Base-by-base conservation (phyloP, 2,888 invertebrate species). In the Papilio elwesi region DNA sequence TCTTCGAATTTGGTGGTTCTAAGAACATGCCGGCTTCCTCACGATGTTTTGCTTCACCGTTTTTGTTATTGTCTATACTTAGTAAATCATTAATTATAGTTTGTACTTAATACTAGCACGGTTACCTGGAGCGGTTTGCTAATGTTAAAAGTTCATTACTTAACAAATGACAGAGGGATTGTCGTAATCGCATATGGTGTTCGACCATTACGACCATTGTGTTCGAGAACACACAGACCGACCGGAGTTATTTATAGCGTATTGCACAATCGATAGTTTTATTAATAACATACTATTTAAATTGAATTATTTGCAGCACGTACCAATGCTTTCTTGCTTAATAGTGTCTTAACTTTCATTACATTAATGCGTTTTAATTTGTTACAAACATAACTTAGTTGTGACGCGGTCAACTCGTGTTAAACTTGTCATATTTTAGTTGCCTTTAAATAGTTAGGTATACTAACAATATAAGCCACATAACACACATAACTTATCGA, bases 211-310 rank as follows among this genome's bases (percentile, higher is more conserved):
- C 67, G 38, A 36, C 53, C 53, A 64, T 68, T 68, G 52, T 72
- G 26, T 71, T 36, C 10, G 52, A 51, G 43, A 53, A 72, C 68
- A 66, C 15, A 53, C 48, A 16, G 16, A 43, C 62, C 36, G 66
- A 53, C 66, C 12, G 48, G 12, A 10, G 59, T 59, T 66, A 69
- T 66, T 67, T 47, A 67, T 70, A 16, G n/a, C 16, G 12, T 65
- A 67, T 70, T 70, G 62, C 67, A 59, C 38, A 68, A 69, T 69
- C 64, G 51, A 59, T 71, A 67, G 57, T 69, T 69, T 68, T 65
- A 55, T 68, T 68, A 68, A 64, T 72, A 64, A 57, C 65, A 49
- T 36, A 38, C 51, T 49, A 13, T 69, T 57, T 36, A 57, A 55
- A 68, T 66, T 71, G 70, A 67, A 66, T 69, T 62, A 69, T 69